Conservation (phyloP, 2,888 invertebrate species). For the Athalia rosae region DNA sequence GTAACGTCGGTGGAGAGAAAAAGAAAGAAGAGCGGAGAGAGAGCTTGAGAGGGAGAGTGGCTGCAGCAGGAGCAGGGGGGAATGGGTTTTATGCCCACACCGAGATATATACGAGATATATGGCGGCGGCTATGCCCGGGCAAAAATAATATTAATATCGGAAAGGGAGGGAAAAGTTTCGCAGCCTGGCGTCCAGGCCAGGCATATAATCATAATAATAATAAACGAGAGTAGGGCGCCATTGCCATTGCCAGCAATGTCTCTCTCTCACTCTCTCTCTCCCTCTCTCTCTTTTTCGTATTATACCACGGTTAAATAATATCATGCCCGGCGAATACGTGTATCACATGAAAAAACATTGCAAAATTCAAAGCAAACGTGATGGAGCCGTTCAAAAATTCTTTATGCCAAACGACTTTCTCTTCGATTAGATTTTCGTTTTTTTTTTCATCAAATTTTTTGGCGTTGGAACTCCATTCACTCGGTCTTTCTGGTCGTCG, state of each 20-base stretch:
- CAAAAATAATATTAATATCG: constrained; percentile 73
- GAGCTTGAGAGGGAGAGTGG: constrained; percentile 43
- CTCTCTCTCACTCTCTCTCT: constrained; percentile 46
- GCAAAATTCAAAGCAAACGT: too few relatives aligned
- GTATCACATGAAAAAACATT: too few relatives aligned
- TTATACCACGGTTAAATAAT: neutral
- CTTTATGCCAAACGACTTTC: too few relatives aligned
- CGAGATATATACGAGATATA: constrained; percentile 72
- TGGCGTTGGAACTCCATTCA: too few relatives aligned
- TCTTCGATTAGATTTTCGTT: too few relatives aligned
- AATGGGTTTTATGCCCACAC: constrained; percentile 73
- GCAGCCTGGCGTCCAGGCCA: constrained; percentile 66
- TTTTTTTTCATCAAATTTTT: too few relatives aligned
- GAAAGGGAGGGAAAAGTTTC: constrained; percentile 72
- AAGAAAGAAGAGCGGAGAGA: too few relatives aligned
- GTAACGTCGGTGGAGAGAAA: too few relatives aligned
- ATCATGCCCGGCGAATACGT: too few relatives aligned
- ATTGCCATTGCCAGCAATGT: constrained; percentile 67
- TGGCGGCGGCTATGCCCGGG: constrained; percentile 73
- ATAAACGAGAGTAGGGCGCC: constrained; percentile 70
- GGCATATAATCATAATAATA: constrained; percentile 73
- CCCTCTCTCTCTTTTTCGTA: constrained; percentile 14
- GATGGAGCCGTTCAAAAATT: too few relatives aligned
- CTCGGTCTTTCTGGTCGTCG: too few relatives aligned
- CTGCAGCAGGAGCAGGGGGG: constrained; percentile 62